These are phyloP conservation scores for Platycercus adscitus DNA, from an alignment of 2,113 vertebrate genomes.

Conservation along the genomic window DNA sequence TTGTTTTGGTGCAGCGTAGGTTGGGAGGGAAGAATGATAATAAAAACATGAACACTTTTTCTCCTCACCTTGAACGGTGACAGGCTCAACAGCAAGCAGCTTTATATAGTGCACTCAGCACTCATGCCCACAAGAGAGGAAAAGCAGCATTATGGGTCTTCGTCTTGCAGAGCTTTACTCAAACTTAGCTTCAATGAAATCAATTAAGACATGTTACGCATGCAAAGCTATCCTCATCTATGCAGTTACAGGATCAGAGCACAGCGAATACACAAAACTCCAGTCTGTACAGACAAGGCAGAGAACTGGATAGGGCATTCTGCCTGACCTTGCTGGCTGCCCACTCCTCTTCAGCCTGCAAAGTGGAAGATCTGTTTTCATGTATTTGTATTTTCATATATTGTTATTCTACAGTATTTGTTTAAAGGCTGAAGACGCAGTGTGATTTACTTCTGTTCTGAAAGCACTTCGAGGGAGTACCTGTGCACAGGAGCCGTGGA, in stretches of 20 bases:
- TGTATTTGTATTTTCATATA: background rate
- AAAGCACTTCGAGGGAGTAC: background rate
- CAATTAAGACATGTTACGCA: background rate
- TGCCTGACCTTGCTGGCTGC: background rate
- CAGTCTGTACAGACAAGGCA: background rate
- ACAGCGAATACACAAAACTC: background rate
- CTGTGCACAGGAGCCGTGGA: background rate
- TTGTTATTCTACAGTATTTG: background rate
- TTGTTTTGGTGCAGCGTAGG: background rate
- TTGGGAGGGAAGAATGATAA: background rate
- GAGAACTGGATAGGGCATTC: rapidly evolving
- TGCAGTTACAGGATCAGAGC: background rate
- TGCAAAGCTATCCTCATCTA: background rate
- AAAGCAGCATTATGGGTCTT: background rate
- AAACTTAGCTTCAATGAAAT: background rate
- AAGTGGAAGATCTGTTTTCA: background rate
- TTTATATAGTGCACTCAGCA: background rate
- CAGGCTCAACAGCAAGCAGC: background rate
- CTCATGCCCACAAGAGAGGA: background rate
- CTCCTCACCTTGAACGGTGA: conserved; percentile 11
- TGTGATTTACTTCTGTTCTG: background rate
- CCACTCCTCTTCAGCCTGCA: background rate
- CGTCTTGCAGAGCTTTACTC: background rate
- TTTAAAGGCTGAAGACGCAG: background rate
- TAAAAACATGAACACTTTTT: conserved; percentile 8